phyloP scores from a whole-genome alignment of 2,888 invertebrate species.

The Anoplius nigerrimus region DNA sequence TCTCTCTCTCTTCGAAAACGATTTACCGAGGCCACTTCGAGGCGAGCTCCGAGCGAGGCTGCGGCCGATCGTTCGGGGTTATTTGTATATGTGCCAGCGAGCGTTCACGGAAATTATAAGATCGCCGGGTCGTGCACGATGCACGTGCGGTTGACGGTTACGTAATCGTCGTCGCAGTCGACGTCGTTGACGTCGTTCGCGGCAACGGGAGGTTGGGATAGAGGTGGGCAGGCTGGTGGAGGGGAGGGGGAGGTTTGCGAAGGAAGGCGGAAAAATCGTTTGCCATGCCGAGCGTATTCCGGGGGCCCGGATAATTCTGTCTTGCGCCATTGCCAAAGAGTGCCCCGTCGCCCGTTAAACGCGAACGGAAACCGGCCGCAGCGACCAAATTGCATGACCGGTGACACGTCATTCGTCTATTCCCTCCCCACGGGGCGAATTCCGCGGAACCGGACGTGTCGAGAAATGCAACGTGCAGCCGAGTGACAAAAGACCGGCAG shows the following conservation, averaged over 20 bases:
- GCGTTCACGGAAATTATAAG: constrained; percentile 37
- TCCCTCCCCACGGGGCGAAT: no score
- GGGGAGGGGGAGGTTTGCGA: no score
- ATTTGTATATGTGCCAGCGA: constrained; percentile 39
- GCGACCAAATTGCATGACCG: no score
- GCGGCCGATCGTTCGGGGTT: constrained; percentile 35
- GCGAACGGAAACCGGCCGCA: no score
- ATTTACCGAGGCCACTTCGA: constrained; percentile 50
- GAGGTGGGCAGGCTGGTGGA: no score
- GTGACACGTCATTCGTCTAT: no score
- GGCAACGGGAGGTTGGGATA: no score
- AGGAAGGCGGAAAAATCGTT: constrained; percentile 5
- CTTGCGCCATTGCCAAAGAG: no score
- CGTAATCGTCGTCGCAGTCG: constrained; percentile 42
- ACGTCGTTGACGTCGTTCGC: constrained; percentile 27
- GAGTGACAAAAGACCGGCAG: constrained; percentile 36
- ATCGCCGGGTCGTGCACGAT: constrained; percentile 9
- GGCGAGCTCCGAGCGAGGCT: constrained; percentile 23
- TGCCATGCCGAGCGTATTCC: no score
- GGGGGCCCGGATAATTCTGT: no score
- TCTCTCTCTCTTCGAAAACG: constrained; percentile 38
- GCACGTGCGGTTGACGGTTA: constrained; percentile 30
- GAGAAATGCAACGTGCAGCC: background rate
- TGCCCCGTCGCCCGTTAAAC: no score
- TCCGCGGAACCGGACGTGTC: background rate